Percentiles rank a stretch among this genome's conserved stretches.
Evolutionary conservation across 1,140 invertebrate species (phyloP).

Genomic region (Drosophila funebris): DNA sequence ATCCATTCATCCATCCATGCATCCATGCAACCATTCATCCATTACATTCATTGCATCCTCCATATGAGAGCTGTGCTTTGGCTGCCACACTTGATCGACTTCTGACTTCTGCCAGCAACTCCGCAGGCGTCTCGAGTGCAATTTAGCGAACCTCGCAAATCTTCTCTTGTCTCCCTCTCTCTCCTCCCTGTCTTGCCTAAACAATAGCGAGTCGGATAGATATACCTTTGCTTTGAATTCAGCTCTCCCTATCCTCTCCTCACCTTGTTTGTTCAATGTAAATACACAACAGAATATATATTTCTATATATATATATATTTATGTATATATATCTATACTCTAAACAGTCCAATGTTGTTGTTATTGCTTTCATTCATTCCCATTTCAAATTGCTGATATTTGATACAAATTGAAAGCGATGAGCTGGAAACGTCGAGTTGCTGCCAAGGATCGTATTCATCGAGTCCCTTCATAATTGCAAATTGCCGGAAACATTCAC

Average conservation of each 20-base stretch:
- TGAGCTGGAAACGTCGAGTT: constrained; percentile 78
- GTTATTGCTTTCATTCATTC: neutral
- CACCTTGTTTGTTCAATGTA: neutral
- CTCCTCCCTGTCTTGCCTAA: neutral
- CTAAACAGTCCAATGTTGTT: constrained; percentile 38
- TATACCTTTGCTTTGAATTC: no score
- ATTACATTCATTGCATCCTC: neutral
- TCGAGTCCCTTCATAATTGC: constrained; percentile 2
- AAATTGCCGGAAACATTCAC: constrained; percentile 24
- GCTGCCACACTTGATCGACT: constrained; percentile 72
- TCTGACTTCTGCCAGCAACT: constrained; percentile 66
- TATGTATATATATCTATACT: neutral
- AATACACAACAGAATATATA: neutral
- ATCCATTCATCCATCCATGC: neutral
- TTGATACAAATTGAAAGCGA: constrained; percentile 79
- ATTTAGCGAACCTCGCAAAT: constrained; percentile 54
- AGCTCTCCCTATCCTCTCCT: neutral
- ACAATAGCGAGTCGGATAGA: no score
- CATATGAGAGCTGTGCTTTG: neutral
- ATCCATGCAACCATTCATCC: neutral
- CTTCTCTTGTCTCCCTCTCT: neutral
- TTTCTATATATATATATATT: neutral
- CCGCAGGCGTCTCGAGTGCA: constrained; percentile 50
- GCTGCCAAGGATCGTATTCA: constrained; percentile 1
- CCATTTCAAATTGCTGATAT: constrained; percentile 37